phyloP scores from a whole-genome alignment of 2,113 vertebrate species.

The Ailurus styani region DNA sequence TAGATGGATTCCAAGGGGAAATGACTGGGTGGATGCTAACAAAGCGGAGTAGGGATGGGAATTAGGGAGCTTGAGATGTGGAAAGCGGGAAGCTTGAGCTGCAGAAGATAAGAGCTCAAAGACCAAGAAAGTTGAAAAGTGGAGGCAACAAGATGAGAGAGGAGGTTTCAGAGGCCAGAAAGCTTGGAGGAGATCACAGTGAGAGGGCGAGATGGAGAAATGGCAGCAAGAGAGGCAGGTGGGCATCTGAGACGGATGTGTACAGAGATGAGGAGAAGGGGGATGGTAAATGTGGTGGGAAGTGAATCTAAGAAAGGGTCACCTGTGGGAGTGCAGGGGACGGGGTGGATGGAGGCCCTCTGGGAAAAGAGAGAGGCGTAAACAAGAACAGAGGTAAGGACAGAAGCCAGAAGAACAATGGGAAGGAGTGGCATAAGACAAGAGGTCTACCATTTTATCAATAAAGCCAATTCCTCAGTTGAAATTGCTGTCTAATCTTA shows the following conservation, averaged over 20 bases:
- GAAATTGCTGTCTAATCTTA: background rate
- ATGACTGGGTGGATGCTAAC: background rate
- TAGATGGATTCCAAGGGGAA: too few species aligned
- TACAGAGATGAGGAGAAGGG: background rate
- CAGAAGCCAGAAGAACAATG: too few species aligned
- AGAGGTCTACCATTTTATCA: background rate
- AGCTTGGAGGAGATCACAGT: background rate
- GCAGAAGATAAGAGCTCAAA: too few species aligned
- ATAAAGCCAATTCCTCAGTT: background rate
- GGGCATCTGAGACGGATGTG: background rate
- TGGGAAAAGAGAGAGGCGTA: background rate
- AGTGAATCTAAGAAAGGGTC: background rate
- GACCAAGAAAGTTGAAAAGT: background rate
- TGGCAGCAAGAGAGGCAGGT: background rate
- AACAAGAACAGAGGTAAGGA: background rate
- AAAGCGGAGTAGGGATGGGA: background rate
- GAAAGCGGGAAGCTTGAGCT: background rate
- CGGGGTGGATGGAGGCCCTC: fast-evolving
- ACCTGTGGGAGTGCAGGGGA: fast-evolving
- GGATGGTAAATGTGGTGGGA: too few species aligned
- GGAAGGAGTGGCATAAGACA: background rate
- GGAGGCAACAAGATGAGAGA: background rate
- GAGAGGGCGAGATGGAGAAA: background rate
- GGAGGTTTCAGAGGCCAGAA: background rate
- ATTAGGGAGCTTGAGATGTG: background rate